Evolutionary conservation across 2,888 invertebrate species (phyloP).

Genomic region (Cotesia congregata): DNA sequence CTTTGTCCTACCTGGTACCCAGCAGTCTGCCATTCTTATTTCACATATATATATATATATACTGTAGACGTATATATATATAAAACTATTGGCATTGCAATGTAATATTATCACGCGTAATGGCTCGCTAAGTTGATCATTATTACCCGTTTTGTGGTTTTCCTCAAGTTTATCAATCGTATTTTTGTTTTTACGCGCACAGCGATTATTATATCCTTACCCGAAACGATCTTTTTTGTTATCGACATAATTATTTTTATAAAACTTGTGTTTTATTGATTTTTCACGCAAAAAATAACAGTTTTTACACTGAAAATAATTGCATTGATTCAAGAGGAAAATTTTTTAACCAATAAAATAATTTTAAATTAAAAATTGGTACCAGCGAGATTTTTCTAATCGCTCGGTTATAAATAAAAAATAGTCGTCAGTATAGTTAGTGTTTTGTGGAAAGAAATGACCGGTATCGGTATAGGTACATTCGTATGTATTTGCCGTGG

Average conservation of each 20-base stretch:
- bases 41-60: slow-evolving; percentile 49
- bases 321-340: neutral
- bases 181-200: too few relatives aligned
- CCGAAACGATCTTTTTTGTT: too few relatives aligned
- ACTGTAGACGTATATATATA: slow-evolving; percentile 42
- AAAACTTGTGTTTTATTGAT: too few relatives aligned
- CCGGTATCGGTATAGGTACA: neutral
- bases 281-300: too few relatives aligned
- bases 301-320: too few relatives aligned
- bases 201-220: too few relatives aligned
- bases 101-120: neutral
- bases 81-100: neutral
- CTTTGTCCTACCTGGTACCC: slow-evolving; percentile 13
- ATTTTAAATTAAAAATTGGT: neutral
- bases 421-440: neutral
- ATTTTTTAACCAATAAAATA: neutral
- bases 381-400: neutral
- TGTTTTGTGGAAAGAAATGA: slow-evolving; percentile 22
- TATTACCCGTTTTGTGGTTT: slow-evolving; percentile 39
- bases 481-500: neutral
- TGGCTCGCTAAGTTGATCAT: slow-evolving; percentile 1
- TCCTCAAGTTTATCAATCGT: slow-evolving; percentile 5
- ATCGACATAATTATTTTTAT: too few relatives aligned
- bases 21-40: slow-evolving; percentile 32
- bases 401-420: slow-evolving; percentile 23